These are phyloP conservation scores for Toxotes chatareus DNA, from an alignment of 2,113 vertebrate species.

Conservation along the genomic window DNA sequence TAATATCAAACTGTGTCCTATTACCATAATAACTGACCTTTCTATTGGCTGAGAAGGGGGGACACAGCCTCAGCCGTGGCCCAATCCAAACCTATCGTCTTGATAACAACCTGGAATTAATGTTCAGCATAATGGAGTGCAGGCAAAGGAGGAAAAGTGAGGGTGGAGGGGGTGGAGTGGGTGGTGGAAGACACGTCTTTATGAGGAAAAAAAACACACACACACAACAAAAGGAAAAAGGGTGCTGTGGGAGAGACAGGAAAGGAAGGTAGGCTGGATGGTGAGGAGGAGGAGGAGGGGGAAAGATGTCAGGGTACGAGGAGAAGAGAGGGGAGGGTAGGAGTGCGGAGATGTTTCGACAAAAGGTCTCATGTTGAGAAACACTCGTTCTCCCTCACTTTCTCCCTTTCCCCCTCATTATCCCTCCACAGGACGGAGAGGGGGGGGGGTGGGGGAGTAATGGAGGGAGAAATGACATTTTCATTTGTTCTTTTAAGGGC, in stretches of 20 bases:
- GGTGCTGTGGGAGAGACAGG: conserved; percentile 17
- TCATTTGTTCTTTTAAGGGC: conserved; percentile 82
- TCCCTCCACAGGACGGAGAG: conserved; percentile 67
- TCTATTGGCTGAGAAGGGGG: conserved; percentile 61
- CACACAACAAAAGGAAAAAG: conserved; percentile 34
- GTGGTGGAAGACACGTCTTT: conserved; percentile 36
- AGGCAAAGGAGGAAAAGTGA: conserved; percentile 21
- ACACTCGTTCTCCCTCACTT: conserved; percentile 64
- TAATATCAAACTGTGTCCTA: conserved; percentile 71
- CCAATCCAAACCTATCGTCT: conserved; percentile 37
- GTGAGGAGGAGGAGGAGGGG: conserved; percentile 24
- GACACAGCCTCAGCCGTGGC: conserved; percentile 34
- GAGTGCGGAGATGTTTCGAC: conserved; percentile 66
- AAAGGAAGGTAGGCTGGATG: conserved; percentile 38
- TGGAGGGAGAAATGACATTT: conserved; percentile 71
- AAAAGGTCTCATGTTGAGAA: conserved; percentile 79
- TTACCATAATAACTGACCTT: conserved; percentile 76
- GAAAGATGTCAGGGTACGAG: conserved; percentile 41
- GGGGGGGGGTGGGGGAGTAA: not conserved
- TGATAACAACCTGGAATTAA: conserved; percentile 71
- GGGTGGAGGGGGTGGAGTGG: conserved; percentile 36
- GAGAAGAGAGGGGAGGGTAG: conserved; percentile 16
- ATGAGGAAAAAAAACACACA: not conserved
- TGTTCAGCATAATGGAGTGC: conserved; percentile 52
- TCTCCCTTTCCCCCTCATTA: conserved; percentile 73